These are phyloP conservation scores for Oryctes rhinoceros DNA, from an alignment of 1,140 invertebrate genomes.

Conservation along the genomic window DNA sequence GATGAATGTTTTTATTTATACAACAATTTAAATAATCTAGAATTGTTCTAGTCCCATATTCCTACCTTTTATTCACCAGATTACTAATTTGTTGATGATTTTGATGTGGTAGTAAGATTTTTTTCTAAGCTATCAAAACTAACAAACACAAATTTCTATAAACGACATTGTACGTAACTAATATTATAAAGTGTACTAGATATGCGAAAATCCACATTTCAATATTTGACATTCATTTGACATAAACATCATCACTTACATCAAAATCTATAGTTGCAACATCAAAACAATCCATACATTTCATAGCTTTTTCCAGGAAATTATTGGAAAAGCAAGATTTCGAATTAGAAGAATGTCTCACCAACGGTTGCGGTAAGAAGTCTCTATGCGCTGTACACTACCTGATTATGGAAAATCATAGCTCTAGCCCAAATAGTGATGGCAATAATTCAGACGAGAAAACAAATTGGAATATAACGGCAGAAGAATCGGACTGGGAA, in stretches of 20 bases:
- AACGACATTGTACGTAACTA: too few species aligned
- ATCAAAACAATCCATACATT: background rate
- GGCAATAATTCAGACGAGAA: slow-evolving; percentile 14
- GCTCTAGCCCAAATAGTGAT: slow-evolving; percentile 25
- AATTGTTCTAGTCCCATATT: too few species aligned
- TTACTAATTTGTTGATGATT: too few species aligned
- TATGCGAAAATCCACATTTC: too few species aligned
- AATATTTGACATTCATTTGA: slow-evolving; percentile 13
- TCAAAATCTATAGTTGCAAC: slow-evolving; percentile 26
- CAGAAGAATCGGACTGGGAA: slow-evolving; percentile 36
- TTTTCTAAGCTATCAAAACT: too few species aligned
- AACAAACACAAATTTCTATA: too few species aligned
- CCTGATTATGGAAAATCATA: slow-evolving; percentile 36
- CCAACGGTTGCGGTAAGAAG: background rate
- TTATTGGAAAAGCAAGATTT: slow-evolving; percentile 24
- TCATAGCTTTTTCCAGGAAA: background rate
- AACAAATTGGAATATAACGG: background rate
- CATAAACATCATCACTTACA: slow-evolving; percentile 33
- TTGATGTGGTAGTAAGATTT: too few species aligned
- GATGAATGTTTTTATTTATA: too few species aligned
- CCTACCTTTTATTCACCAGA: too few species aligned
- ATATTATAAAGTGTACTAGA: too few species aligned
- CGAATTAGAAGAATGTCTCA: slow-evolving; percentile 25
- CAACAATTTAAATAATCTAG: too few species aligned
- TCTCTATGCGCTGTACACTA: slow-evolving; percentile 38